phyloP scores from a whole-genome alignment of 2,113 vertebrate genomes.

The Ceyx margarethae region DNA sequence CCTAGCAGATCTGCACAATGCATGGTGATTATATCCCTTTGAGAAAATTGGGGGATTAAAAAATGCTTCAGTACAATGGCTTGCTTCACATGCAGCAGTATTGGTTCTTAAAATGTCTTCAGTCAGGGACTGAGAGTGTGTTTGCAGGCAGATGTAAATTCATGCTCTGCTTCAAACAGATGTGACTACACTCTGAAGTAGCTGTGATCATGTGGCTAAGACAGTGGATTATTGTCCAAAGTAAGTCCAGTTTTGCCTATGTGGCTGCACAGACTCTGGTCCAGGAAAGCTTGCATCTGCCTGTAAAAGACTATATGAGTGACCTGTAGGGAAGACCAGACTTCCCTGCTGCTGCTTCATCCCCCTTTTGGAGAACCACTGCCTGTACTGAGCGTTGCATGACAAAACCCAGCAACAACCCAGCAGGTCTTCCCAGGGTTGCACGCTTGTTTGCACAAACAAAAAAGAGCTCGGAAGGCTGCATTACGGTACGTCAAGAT shows the following conservation, averaged over 20 bases:
- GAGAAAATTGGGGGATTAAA: background rate
- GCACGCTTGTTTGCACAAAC: background rate
- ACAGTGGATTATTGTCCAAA: background rate
- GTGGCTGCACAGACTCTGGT: background rate
- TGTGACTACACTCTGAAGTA: background rate
- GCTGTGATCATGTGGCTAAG: background rate
- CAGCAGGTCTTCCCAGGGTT: background rate
- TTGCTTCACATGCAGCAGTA: background rate
- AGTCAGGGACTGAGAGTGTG: background rate
- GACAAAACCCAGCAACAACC: background rate
- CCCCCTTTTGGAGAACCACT: background rate
- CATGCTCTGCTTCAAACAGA: background rate
- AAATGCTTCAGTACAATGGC: background rate
- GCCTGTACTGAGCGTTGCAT: fast-evolving
- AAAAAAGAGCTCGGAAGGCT: background rate
- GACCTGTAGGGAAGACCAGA: background rate
- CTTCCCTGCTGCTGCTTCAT: background rate
- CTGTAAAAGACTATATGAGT: background rate
- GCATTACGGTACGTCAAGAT: background rate
- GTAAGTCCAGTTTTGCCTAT: background rate
- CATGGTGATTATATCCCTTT: background rate
- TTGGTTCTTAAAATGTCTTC: background rate
- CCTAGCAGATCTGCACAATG: background rate
- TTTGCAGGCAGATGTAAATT: background rate
- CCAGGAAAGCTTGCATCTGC: background rate